Evolutionary conservation across 2,113 vertebrate species (phyloP).

Genomic region (Sphaerodactylus townsendi): DNA sequence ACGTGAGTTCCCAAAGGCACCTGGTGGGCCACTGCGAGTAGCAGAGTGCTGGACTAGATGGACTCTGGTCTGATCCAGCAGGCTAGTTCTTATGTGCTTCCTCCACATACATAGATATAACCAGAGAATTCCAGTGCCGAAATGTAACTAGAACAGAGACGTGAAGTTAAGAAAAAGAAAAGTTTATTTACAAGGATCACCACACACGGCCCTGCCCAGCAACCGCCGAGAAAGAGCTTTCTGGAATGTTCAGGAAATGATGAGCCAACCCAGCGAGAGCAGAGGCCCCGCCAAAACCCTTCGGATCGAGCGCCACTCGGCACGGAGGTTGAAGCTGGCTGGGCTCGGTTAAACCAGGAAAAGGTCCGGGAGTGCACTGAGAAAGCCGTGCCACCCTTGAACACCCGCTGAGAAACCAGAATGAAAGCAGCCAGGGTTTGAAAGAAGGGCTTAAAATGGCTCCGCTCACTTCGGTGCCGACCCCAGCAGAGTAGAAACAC

Average conservation of each 20-base stretch:
- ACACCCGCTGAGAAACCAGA: not conserved
- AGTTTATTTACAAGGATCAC: conserved; percentile 3
- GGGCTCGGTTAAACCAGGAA: not conserved
- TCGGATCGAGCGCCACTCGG: not conserved
- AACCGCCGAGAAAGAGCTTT: not conserved
- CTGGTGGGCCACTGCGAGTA: too few species aligned
- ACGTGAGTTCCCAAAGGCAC: too few species aligned
- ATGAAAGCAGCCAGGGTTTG: not conserved
- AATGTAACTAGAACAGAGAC: not conserved
- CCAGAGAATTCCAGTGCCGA: not conserved
- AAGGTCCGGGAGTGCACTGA: too few species aligned
- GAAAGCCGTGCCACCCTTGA: not conserved
- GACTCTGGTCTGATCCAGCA: too few species aligned
- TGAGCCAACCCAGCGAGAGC: too few species aligned
- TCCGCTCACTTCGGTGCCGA: not conserved
- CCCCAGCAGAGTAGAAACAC: not conserved
- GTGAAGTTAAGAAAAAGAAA: too few species aligned
- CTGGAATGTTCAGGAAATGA: not conserved
- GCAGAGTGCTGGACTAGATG: too few species aligned
- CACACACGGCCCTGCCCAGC: too few species aligned
- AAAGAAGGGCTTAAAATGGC: not conserved
- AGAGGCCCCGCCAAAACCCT: not conserved
- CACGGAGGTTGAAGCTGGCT: too few species aligned
- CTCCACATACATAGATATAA: too few species aligned
- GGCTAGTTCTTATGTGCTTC: too few species aligned